Evolutionary conservation across 2,888 invertebrate species (phyloP).

Genomic region (Scelioninae gen. 1): DNA sequence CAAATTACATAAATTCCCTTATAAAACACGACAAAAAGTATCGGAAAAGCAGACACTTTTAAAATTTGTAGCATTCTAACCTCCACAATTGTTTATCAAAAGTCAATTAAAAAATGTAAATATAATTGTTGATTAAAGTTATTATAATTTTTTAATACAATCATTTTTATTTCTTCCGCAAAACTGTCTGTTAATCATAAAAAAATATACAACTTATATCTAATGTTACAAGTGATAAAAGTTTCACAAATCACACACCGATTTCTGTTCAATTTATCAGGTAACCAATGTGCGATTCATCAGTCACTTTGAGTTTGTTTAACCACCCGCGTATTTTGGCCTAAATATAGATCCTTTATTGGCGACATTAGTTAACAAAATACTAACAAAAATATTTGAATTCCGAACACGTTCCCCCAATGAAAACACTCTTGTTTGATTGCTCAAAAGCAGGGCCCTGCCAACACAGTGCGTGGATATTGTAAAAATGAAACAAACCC

Average conservation of each 20-base stretch:
- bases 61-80: too few species aligned
- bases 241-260: not conserved
- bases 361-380: slow-evolving; percentile 56
- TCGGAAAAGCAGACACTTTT: too few species aligned
- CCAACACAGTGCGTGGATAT: slow-evolving; percentile 18
- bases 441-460: slow-evolving; percentile 12
- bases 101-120: too few species aligned
- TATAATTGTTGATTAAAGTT: too few species aligned
- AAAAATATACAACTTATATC: not conserved
- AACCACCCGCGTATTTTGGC: slow-evolving; percentile 19
- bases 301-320: slow-evolving; percentile 22
- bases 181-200: too few species aligned
- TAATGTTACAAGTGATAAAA: not conserved
- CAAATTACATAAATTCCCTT: too few species aligned
- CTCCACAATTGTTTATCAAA: too few species aligned
- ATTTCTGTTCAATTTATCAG: too few species aligned
- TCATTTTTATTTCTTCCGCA: too few species aligned
- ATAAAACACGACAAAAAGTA: too few species aligned
- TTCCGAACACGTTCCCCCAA: slow-evolving; percentile 6
- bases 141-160: too few species aligned
- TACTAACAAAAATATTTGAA: slow-evolving; percentile 29
- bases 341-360: slow-evolving; percentile 39
- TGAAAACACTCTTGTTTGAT: slow-evolving; percentile 40
- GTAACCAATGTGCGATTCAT: slow-evolving; percentile 24
- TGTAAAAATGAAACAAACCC: slow-evolving; percentile 39